A percentile compares a stretch with the other conserved stretches of the same genome.
Evolutionary conservation across 2,797 vertebrate genomes (phyloP).

Genomic region (Somateria mollissima): DNA sequence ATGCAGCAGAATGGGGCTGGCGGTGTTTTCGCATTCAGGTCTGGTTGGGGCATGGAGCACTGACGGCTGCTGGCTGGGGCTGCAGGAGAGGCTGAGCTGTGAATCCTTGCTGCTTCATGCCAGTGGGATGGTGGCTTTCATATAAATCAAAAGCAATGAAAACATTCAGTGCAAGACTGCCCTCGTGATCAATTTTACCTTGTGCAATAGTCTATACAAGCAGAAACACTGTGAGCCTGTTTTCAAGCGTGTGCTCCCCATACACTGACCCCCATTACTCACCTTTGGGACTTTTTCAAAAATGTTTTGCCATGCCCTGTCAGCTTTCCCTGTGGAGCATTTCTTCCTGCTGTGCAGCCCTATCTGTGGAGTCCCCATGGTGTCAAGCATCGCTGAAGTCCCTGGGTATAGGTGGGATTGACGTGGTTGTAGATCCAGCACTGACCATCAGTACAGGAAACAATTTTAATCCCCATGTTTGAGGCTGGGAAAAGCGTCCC

Average conservation of each 20-base stretch:
- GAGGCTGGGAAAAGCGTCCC: constrained; percentile 22
- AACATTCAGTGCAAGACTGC: background rate
- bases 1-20: background rate
- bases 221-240: background rate
- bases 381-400: background rate
- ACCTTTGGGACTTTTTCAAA: background rate
- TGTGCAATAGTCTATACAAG: background rate
- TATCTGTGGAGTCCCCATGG: background rate
- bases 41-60: background rate
- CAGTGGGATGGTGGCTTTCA: background rate
- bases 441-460: constrained; percentile 36
- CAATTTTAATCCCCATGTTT: background rate
- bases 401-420: background rate
- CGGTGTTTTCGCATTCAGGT: background rate
- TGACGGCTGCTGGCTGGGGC: background rate
- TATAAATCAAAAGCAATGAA: background rate
- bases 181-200: background rate
- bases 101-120: background rate
- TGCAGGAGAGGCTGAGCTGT: background rate
- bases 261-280: background rate
- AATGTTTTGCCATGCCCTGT: background rate
- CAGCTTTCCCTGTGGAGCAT: background rate
- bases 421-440: background rate
- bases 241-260: background rate
- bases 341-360: background rate